Conservation (phyloP, 2,113 vertebrate genomes). For the Pandion haliaetus region DNA sequence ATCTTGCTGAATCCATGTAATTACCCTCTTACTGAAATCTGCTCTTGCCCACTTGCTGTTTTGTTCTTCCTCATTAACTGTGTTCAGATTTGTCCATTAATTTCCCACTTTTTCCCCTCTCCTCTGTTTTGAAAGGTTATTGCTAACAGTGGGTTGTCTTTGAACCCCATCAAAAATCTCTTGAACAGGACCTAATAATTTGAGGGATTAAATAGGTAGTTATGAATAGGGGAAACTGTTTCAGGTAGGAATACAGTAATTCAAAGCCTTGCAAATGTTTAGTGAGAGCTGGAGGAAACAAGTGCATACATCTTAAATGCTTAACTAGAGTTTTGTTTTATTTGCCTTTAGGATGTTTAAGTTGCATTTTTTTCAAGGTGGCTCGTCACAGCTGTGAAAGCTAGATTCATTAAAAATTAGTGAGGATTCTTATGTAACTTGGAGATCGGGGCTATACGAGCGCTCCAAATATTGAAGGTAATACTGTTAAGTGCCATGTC, state of each 20-base stretch:
- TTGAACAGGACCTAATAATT: not conserved
- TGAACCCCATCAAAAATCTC: not conserved
- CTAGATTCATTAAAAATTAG: not conserved
- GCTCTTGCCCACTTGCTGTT: not conserved
- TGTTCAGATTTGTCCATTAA: not conserved
- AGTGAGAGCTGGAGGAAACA: not conserved
- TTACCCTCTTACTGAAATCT: not conserved
- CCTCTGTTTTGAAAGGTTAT: not conserved
- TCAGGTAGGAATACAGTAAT: not conserved
- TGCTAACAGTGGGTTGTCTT: not conserved
- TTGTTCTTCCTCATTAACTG: not conserved
- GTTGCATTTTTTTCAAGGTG: not conserved
- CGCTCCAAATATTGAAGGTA: not conserved
- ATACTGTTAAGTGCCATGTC: not conserved
- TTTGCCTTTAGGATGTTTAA: not conserved
- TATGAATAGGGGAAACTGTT: not conserved
- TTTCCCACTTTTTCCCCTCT: not conserved
- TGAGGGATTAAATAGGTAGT: not conserved
- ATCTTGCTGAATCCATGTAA: not conserved
- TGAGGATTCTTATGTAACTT: not conserved
- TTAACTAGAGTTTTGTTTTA: not conserved
- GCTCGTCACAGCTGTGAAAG: not conserved
- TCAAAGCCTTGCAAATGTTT: not conserved
- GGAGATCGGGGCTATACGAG: not conserved
- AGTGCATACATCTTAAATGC: not conserved